Evolutionary conservation across 2,888 invertebrate genomes (phyloP).

Genomic region (Synanthedon tipuliformis): DNA sequence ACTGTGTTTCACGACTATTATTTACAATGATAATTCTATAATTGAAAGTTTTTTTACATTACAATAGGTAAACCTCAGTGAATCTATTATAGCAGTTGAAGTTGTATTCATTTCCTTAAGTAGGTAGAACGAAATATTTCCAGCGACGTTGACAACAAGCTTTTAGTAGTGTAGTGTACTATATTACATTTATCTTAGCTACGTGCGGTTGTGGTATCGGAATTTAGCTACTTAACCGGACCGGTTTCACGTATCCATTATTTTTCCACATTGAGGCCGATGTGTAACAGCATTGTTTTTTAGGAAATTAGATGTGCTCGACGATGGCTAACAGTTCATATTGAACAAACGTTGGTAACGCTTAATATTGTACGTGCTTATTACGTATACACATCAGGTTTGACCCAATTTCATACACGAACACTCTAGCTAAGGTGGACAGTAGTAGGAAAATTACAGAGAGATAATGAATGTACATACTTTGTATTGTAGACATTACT

Average conservation of each 20-base stretch:
- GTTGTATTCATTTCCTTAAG: too few species aligned
- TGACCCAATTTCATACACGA: background rate
- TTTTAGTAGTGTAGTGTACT: background rate
- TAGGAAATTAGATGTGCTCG: background rate
- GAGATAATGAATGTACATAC: background rate
- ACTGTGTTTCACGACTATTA: too few species aligned
- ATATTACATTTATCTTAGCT: too few species aligned
- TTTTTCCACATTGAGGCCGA: background rate
- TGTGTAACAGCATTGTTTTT: background rate
- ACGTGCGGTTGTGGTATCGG: background rate
- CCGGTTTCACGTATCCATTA: constrained; percentile 28
- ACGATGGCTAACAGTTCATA: background rate
- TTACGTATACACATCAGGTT: background rate
- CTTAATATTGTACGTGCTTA: background rate
- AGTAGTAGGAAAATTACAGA: background rate
- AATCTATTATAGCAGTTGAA: too few species aligned
- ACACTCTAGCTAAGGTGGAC: background rate
- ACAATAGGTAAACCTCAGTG: too few species aligned
- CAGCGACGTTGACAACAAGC: background rate
- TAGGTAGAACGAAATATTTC: background rate
- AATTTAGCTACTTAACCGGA: constrained; percentile 11
- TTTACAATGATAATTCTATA: too few species aligned
- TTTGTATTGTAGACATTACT: too few species aligned
- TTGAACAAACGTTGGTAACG: background rate
- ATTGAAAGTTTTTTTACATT: too few species aligned